Base-by-base conservation (phyloP, 2,113 vertebrate species). In the Mustela lutreola region DNA sequence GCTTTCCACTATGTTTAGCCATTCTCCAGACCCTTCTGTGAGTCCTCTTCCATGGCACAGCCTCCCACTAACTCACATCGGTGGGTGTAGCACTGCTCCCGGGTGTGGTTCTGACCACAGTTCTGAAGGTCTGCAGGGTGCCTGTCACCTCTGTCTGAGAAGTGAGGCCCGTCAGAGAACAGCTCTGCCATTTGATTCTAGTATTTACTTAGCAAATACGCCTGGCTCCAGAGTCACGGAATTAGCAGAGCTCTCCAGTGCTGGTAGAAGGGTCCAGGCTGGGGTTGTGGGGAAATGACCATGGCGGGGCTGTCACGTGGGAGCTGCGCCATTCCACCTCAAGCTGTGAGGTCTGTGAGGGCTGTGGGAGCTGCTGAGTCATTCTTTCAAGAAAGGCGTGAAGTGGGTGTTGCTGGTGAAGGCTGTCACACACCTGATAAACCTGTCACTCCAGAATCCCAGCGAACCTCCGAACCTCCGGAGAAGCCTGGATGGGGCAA, bases 21-120 rank as follows among this genome's bases (percentile, higher is more conserved):
- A 3, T 26, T 26, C 22, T 36, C 36, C 14, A 22, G 58, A 4
- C 63, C 48, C 50, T 36, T 45, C 62, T 1, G 15, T 18, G 53
- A 45, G 16, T 22, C 28, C 42, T n/a, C 33, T 39, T 42, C 56
- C 0, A 1, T 4, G 14, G 11, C 4, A 24, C 14, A 5, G 4
- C 6, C 28, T 31, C 45, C 53, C 19, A 1, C 19, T 7, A 26
- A 31, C 21, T 56, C 22, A n/a, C 42, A 19, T n/a, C 1, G 6
- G 39, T 5, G 3, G 2, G 19, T 7, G 1, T 18, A 4, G n/a
- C 0, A 0, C 2, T 60, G 16, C 36, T 24, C 14, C 2, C 8
- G 9, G 78, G 84, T 15, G 0, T 6, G 18, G 48, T 50, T 48
- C 63, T 48, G 83, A 53, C 33, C n/a, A 3, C 2, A 62, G 33